Conservation (phyloP, 2,113 vertebrate species). For the Baryphthengus martii region DNA sequence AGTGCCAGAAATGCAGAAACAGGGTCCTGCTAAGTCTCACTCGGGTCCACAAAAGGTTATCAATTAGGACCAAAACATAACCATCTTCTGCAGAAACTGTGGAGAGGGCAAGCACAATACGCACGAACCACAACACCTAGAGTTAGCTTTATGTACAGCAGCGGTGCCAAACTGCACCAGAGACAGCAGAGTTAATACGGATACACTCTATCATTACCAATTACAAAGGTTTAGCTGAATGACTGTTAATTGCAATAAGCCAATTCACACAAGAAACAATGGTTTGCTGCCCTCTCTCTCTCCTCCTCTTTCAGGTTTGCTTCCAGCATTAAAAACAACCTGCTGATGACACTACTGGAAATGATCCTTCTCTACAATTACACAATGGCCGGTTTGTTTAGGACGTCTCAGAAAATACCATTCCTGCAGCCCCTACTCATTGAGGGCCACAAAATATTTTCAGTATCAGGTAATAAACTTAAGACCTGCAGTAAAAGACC, state of each 20-base stretch:
- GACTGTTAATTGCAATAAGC: conserved; percentile 19
- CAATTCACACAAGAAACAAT: background rate
- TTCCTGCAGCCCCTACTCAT: background rate
- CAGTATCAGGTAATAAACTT: background rate
- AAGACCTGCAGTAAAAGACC: background rate
- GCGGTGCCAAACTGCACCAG: background rate
- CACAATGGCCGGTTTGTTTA: background rate
- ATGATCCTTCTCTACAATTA: background rate
- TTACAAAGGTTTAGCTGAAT: conserved; percentile 2
- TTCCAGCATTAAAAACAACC: background rate
- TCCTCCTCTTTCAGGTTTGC: background rate
- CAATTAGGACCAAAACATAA: background rate
- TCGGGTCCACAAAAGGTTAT: background rate
- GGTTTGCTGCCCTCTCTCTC: background rate
- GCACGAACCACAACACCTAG: background rate
- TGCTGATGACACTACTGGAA: background rate
- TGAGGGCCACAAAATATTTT: background rate
- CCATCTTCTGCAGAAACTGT: background rate
- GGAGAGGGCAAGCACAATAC: background rate
- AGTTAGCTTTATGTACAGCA: background rate
- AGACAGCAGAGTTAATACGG: background rate
- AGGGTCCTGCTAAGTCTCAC: background rate
- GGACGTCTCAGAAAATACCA: background rate
- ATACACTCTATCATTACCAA: background rate
- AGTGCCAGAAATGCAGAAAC: background rate